Percentiles rank a stretch among this genome's conserved stretches.
Evolutionary conservation across 2,888 invertebrate genomes (phyloP).

Genomic region (Blastobasis lacticolella): DNA sequence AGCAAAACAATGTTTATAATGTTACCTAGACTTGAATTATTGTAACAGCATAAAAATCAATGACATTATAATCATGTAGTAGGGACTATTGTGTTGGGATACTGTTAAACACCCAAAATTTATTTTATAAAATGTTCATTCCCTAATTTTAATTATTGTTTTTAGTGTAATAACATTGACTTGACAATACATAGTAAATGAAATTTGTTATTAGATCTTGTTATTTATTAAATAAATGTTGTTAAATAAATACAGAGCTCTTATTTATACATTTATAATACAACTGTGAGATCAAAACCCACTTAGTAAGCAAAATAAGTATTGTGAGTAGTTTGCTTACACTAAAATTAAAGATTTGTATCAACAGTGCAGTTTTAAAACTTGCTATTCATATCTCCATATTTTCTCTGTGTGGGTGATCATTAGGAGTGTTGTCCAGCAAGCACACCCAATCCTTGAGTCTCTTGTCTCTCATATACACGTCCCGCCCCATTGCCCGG

Average conservation of each 20-base stretch:
- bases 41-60: too few relatives aligned
- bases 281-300: not conserved
- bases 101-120: not conserved
- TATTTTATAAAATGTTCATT: too few relatives aligned
- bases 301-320: not conserved
- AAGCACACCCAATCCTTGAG: conserved; percentile 89
- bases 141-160: too few relatives aligned
- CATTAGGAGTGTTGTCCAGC: conserved; percentile 67
- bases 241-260: not conserved
- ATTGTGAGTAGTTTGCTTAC: not conserved
- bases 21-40: too few relatives aligned
- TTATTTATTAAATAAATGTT: not conserved
- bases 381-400: conserved; percentile 5
- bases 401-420: conserved; percentile 8
- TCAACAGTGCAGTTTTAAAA: not conserved
- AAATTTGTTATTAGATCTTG: not conserved
- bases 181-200: not conserved
- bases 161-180: too few relatives aligned
- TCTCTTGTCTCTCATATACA: conserved; percentile 78
- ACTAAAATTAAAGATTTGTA: not conserved
- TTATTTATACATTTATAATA: not conserved
- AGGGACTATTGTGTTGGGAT: not conserved
- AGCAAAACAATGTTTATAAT: too few relatives aligned
- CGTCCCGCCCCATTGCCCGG: conserved; percentile 79
- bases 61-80: too few relatives aligned